Base-by-base conservation (phyloP, 2,888 invertebrate species). In the Ormia ochracea region DNA sequence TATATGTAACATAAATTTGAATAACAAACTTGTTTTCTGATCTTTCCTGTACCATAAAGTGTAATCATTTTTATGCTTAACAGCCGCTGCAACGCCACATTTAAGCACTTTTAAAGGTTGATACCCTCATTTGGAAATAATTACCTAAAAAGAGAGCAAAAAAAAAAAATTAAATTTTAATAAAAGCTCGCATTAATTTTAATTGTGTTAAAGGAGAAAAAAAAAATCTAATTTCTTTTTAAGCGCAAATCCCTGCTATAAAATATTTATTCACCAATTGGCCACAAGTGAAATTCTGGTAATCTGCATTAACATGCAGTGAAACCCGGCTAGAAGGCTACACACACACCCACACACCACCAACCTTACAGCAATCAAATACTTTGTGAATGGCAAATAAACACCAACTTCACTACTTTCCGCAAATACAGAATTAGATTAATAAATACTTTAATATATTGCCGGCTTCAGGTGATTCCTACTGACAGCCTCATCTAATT, bases 101-200 rank as follows among this genome's bases (percentile, higher is more conserved):
- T 19, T 17, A 48, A 50, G n/a, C n/a, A n/a, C 26, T 68, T 26
- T 12, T 43, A 33, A 66, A 52, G 38, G 12, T 58, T 2, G 36
- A 19, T 59, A 4, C n/a, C n/a, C n/a, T n/a, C n/a, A n/a, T 59
- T 43, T 14, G 31, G 0, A 23, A 58, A 48, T 61, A 48, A 58
- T 78, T 79, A 79, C 78, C 78, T 79, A 14, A 33, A 79, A 79
- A 69, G 74, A 78, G 50, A 69, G 17, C 4, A 50, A 23, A 56
- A 28, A 58, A 6, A 66, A 26, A 59, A 38, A 72, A 26, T n/a
- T 28, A 36, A 65, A 43, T 9, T 5, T 12, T n/a, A 52, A 45
- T 33, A 50, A 28, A 43, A 21, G 12, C 14, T 50, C 23, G 31
- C 12, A n/a, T 59, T 33, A 43, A 21, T 38, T 65, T 38, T 52